Conservation (phyloP, 2,888 invertebrate genomes). For the Spodoptera exigua region DNA sequence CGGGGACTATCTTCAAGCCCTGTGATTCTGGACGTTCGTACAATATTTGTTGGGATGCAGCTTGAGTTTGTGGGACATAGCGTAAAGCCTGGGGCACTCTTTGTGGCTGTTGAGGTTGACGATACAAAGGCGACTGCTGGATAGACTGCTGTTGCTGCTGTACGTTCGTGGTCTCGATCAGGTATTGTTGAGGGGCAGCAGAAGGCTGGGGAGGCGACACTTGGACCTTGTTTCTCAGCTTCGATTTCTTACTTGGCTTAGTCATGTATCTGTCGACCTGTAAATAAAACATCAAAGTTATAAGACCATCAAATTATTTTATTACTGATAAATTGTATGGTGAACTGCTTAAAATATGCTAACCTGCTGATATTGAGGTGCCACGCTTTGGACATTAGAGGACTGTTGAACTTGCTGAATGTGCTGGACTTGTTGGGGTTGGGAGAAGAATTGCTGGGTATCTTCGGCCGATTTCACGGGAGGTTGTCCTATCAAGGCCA, state of each 20-base stretch:
- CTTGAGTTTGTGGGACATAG: constrained; percentile 70
- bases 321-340: too few relatives aligned
- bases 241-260: constrained; percentile 82
- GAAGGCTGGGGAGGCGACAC: constrained; percentile 70
- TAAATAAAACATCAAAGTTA: constrained; percentile 55
- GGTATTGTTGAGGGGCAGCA: constrained; percentile 83
- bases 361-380: constrained; percentile 78
- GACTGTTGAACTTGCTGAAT: constrained; percentile 74
- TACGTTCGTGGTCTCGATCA: constrained; percentile 86
- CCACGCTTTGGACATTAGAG: constrained; percentile 67
- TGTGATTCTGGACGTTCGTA: constrained; percentile 82
- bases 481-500: constrained; percentile 77
- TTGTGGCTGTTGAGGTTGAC: constrained; percentile 70
- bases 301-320: too few relatives aligned
- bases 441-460: constrained; percentile 66
- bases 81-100: constrained; percentile 62
- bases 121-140: constrained; percentile 65
- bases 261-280: constrained; percentile 83
- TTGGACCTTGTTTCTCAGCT: constrained; percentile 78
- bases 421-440: constrained; percentile 72
- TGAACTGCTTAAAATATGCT: too few relatives aligned
- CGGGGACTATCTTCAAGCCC: constrained; percentile 83
- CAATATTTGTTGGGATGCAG: constrained; percentile 68
- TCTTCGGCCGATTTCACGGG: constrained; percentile 71
- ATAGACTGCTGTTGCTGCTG: constrained; percentile 65